Evolutionary conservation across 2,797 vertebrate species (phyloP), one percentile per base, ranked within the genome.

Genomic region (Chromobotia macracanthus): DNA sequence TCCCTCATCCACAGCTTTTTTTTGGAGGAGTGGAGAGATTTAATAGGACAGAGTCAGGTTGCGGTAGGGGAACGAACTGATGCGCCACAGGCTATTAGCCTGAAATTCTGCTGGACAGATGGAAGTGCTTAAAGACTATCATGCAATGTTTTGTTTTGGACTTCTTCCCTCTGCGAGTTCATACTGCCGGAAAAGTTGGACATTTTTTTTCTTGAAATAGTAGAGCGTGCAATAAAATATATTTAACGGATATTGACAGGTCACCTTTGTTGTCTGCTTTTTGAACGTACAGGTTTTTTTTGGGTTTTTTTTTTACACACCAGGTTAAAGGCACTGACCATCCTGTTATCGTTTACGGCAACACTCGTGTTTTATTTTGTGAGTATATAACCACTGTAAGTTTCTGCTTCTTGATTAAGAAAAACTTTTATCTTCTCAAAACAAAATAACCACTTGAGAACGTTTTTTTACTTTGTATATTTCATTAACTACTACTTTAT

Each of bases 51-150:
- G 95, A 95, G 93, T 94, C 94, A 96, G 96, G 95, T 95, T 95
- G 94, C 93, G 95, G 91, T 92, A 94, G 93, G 90, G 93, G 84
- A 87, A 86, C 75, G 77, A 84, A 81, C 85, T 86, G 93, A 93
- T 95, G 93, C 88, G 93, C 95, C 95, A 95, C 92, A 94, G 95
- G 95, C 95, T 95, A 95, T 96, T 95, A 96, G 95, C 93, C 94
- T 94, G 94, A 94, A 93, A 95, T 95, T 95, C 93, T 93, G 93
- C 94, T 91, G 95, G 95, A 96, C 96, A 97, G 95, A 97, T 97
- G 96, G 96, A 97, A 96, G 94, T 96, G 95, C 94, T 97, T 97
- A 97, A 92, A 95, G 90, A 95, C 95, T 94, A 96, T 97, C 95
- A 95, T 96, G 96, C 93, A 90, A 89, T 90, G 89, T 92, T 92